Base-by-base conservation (phyloP, 2,888 invertebrate species). In the Galerucella calmariensis region DNA sequence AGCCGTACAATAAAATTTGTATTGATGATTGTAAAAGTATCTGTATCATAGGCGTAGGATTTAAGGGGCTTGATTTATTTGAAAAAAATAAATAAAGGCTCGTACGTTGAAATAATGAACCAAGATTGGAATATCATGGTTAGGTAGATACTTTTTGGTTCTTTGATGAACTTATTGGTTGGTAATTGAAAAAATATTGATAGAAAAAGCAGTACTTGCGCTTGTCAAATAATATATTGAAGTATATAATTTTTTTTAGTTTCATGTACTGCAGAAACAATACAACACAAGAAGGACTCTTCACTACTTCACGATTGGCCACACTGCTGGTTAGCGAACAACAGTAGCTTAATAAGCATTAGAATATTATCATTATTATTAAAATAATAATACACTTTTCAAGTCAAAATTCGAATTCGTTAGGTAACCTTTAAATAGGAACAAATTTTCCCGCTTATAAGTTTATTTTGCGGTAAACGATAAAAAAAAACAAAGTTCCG, bases 161-260 rank as follows among this genome's bases (percentile, higher is more conserved):
- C 35, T 8, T 35, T 35, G 35, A 35, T 35, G 35, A 35, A 35
- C 35, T 8, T 35, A 35, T 35, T 35, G 35, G 35, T 35, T 35
- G 2, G 35, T 35, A 35, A 35, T 35, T 48, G 48, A 12, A 48
- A 48, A 48, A 46, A 46, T 12, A 48, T 48, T 12, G 14, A 48
- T 48, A 48, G 48, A 48, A 14, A 48, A 48, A 48, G 48, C 48
- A 81, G 83, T 82, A 82, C 16, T 9, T 20, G 1, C 6, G 35
- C 16, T 16, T 16, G 56, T 8, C 56, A 56, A 48, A 48, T 56
- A 56, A 16, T 51, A 51, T 51, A 8, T 56, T 56, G 16, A 56
- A n/a, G 9, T 20, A 56, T 56, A 20, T 56, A 56, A 56, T 56
- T 56, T 56, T n/a, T 56, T 56, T 56, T 56, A 56, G 56, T 56